Percentiles rank a stretch among this genome's conserved stretches.
Evolutionary conservation across 2,888 invertebrate genomes (phyloP).

Genomic region (Bibio marci): DNA sequence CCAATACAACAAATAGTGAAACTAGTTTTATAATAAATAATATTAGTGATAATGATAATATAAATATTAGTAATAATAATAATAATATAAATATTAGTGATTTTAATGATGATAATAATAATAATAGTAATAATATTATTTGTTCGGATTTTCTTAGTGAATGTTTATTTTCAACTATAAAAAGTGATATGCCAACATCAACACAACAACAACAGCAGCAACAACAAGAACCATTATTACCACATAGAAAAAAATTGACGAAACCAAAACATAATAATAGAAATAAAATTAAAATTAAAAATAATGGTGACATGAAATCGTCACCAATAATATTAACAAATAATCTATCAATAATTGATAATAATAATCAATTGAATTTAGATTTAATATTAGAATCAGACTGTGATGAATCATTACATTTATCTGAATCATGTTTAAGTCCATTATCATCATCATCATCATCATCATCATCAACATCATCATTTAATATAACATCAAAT

Average conservation of each 20-base stretch:
- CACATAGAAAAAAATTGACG: background rate
- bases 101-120: too few relatives aligned
- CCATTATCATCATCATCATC: slow-evolving; percentile 10
- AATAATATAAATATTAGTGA: background rate
- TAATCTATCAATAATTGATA: background rate
- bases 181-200: background rate
- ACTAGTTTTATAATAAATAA: slow-evolving; percentile 19
- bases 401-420: slow-evolving; percentile 33
- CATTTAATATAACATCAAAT: background rate
- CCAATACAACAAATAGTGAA: slow-evolving; percentile 26
- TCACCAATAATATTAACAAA: background rate
- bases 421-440: slow-evolving; percentile 23
- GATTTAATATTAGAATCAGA: slow-evolving; percentile 39
- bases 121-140: background rate
- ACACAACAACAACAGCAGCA: background rate
- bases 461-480: background rate
- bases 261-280: background rate
- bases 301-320: background rate
- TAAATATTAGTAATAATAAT: slow-evolving; percentile 1
- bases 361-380: slow-evolving; percentile 18
- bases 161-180: too few relatives aligned
- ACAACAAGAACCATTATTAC: background rate
- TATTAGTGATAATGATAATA: slow-evolving; percentile 9
- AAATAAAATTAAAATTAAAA: background rate
- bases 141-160: too few relatives aligned